Evolutionary conservation across 1,140 invertebrate genomes (phyloP), one percentile per base, ranked within the genome.

Genomic region (Drosophila serrata): DNA sequence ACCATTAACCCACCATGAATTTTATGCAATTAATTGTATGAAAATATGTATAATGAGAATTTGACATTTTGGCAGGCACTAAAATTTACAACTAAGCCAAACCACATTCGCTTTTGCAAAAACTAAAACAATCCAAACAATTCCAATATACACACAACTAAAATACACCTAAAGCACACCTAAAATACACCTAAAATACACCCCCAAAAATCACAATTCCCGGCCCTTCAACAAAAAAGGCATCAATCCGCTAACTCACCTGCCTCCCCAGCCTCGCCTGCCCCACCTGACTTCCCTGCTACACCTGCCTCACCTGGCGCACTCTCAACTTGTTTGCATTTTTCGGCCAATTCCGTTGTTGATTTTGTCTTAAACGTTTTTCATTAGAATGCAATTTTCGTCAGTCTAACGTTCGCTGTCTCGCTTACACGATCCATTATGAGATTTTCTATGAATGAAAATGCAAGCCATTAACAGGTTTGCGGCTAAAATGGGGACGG

Each of bases 291-390:
- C 37, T 39, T 6, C 4, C 29, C 8, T 0, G 8, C 6, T 13
- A 3, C 42, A 24, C 17, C 58, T 46, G 46, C 8, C 17, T 12
- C 11, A 12, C 42, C 42, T 43, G 40, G n/a, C 43, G n/a, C 48
- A 48, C 58, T 53, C 29, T 33, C 15, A 8, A 37, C 45, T 59
- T 67, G 62, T 60, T 59, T 61, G 33, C 51, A 37, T 35, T 49
- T 48, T 60, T 81, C 58, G 39, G 37, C 33, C 40, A 70, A 70
- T 69, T 69, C 64, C 24, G 22, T 70, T 82, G 81, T 85, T 85
- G 73, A 85, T 81, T 85, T 77, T 76, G 76, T 68, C 81, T 81
- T 85, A 76, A 84, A 77, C 48, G 65, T 29, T 85, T 63, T 72
- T 79, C 65, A 76, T 69, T 78, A 82, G 61, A 70, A 72, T 79